Base-by-base conservation (phyloP, 1,140 invertebrate genomes). In the Maniola jurtina region DNA sequence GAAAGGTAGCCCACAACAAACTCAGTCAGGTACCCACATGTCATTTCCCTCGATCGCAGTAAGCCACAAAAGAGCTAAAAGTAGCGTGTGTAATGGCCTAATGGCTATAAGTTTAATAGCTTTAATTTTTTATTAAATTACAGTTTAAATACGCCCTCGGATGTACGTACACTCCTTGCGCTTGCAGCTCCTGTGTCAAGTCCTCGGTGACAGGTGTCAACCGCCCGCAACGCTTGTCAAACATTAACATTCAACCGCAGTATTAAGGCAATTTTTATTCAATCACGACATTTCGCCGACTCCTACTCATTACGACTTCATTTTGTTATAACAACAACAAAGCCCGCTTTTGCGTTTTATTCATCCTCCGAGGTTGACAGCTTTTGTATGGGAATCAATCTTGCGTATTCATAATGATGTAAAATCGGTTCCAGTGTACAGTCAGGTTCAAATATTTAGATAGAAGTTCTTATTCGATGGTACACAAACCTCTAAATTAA, bases 251-350 rank as follows among this genome's bases (percentile, higher is more conserved):
- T 82, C 38, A 64, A 55, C 47, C 71, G 72, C 76, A 79, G 77
- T 76, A 86, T 81, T 85, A 74, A 79, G 73, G 80, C 73, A 82
- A 88, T 86, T 90, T 88, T 84, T 86, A 88, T 90, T 90, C 82
- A 86, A 86, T 86, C 82, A 79, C 75, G 77, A 85, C 83, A 79
- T 82, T 83, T 77, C 69, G 71, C 65, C 62, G 66, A 76, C 73
- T 74, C 73, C 79, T 77, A 79, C 85, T 89, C 85, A 90, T 90
- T 89, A 89, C 79, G 83, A 78, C 86, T 90, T 88, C 82, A 90
- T 90, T 90, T 90, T 89, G 79, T 88, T 87, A 74, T 88, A 84
- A 87, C 84, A 88, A 90, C 84, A 88, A 89, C 84, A 76, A 80
- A 74, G 70, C 65, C 69, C 77, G 69, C 73, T 72, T 75, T 79